phyloP scores from a whole-genome alignment of 2,888 invertebrate genomes.

The Conistra vaccinii region DNA sequence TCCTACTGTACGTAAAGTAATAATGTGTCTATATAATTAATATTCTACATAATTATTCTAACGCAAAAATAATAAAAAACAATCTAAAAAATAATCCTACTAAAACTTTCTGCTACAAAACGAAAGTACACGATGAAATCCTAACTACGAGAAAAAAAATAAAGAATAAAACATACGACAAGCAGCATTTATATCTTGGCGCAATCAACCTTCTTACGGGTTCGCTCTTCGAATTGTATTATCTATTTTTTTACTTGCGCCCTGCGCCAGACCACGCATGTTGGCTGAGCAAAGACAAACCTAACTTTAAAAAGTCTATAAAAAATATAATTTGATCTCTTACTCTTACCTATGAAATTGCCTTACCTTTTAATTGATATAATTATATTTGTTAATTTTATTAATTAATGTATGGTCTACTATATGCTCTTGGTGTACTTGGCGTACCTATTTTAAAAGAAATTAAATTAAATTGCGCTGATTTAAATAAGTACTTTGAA shows the following conservation, averaged over 20 bases:
- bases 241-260: slow-evolving; percentile 78
- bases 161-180: slow-evolving; percentile 66
- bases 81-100: slow-evolving; percentile 5
- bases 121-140: slow-evolving; percentile 6
- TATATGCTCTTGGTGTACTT: neutral
- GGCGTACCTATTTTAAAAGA: slow-evolving; percentile 3
- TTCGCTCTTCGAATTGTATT: slow-evolving; percentile 51
- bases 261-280: slow-evolving; percentile 78
- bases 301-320: slow-evolving; percentile 27
- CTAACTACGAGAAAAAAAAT: slow-evolving; percentile 46
- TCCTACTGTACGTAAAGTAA: neutral
- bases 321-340: neutral
- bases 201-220: slow-evolving; percentile 14
- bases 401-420: slow-evolving; percentile 11
- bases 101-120: slow-evolving; percentile 1
- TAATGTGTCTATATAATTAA: neutral
- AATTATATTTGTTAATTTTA: neutral
- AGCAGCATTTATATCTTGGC: slow-evolving; percentile 22
- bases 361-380: slow-evolving; percentile 8
- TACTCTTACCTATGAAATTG: slow-evolving; percentile 17
- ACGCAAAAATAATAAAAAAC: slow-evolving; percentile 1
- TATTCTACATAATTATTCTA: neutral
- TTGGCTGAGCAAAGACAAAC: slow-evolving; percentile 62
- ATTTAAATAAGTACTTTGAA: neutral
- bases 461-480: neutral